Evolutionary conservation across 35 echinoderm and acorn worm genomes (phyloP), one percentile per base, ranked within the genome.

Genomic region (Lytechinus pictus): DNA sequence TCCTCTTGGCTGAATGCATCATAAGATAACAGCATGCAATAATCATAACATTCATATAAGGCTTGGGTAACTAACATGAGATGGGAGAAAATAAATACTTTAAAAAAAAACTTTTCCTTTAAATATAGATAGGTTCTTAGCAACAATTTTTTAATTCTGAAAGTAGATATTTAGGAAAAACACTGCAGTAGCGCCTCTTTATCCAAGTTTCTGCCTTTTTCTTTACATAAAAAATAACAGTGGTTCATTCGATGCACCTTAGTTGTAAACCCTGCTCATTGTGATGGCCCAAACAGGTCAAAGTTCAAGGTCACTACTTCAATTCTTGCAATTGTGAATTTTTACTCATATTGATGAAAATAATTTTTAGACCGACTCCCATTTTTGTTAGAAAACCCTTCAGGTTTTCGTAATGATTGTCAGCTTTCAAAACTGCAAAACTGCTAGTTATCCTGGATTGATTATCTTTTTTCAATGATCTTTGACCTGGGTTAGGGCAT

Each of bases 261-360:
- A n/a, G 66, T 79, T 79, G 66, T 79, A 79, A 79, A 79, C 66
- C 66, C 66, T 79, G 66, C 66, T 79, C 66, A 79, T 79, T 79
- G 66, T 79, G 66, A 79, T 79, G 66, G 21, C 66, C 66, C 66
- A n/a, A 8, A 1, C 66, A 79, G 66, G 66, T 24, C 66, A 79
- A 79, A 79, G 66, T 79, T 79, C 19, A 79, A 79, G 16, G 66
- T 79, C 66, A n/a, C n/a, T 79, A 16, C 8, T 44, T 44, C 14
- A 79, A 14, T 79, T 6, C 19, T 79, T 24, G 21, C 66, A 24
- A 7, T 79, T 24, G n/a, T 5, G 19, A 24, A 24, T 24, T 24
- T 3, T 79, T 71, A 58, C 9, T 79, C 19, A 79, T 79, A 5
- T 79, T 79, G 3, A 5, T 24, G 19, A 79, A 14, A 79, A 79